Evolutionary conservation across 2,797 vertebrate species (phyloP).

Genomic region (Malurus leucopterus): DNA sequence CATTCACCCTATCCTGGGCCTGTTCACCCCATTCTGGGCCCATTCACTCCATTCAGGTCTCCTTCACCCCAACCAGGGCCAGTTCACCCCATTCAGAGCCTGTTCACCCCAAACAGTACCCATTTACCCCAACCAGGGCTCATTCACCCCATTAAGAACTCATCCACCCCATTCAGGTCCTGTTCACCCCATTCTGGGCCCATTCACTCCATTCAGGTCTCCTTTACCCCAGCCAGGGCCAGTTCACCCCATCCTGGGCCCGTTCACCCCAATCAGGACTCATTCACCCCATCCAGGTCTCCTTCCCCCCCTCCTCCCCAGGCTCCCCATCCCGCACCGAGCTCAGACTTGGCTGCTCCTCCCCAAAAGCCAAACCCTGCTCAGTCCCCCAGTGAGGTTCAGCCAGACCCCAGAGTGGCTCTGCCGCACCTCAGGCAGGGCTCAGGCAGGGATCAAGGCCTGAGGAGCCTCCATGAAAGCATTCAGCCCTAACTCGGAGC

Average conservation of each 20-base stretch:
- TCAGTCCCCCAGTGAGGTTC: rapidly evolving
- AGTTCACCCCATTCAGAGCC: no score
- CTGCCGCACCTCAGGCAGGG: neutral
- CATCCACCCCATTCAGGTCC: no score
- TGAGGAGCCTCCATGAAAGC: neutral
- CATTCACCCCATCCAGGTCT: neutral
- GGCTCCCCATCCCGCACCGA: neutral
- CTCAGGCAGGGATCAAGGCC: neutral
- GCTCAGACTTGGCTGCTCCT: neutral
- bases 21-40: rapidly evolving
- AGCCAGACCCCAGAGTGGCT: neutral
- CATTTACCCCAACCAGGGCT: no score
- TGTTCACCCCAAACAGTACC: no score
- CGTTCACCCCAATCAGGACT: neutral
- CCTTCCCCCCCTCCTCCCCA: neutral
- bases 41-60: no score
- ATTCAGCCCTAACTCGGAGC: neutral
- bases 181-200: neutral
- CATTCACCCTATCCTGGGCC: no score
- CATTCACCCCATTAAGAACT: no score
- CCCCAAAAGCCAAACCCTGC: neutral
- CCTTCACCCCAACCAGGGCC: no score
- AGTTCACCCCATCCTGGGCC: neutral
- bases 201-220: neutral
- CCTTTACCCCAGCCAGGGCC: neutral